These are phyloP conservation scores for Gymnothorax reevesii DNA, from an alignment of 2,797 vertebrate species.

Conservation along the genomic window DNA sequence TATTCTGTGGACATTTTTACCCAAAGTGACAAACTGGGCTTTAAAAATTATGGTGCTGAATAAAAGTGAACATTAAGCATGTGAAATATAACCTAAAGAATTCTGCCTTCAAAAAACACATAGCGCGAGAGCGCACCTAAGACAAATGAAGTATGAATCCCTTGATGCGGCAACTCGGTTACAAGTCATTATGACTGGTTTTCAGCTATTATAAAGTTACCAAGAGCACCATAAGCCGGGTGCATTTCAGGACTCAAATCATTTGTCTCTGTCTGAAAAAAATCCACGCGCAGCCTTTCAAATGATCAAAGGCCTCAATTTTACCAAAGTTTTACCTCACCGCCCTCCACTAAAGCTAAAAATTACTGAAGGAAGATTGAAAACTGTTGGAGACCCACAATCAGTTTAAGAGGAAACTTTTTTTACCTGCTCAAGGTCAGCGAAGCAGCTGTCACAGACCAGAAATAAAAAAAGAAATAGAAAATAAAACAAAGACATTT, in stretches of 20 bases:
- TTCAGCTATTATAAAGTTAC: background rate
- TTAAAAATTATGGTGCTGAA: background rate
- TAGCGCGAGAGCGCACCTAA: background rate
- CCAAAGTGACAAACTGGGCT: background rate
- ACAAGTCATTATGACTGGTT: background rate
- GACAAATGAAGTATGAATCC: background rate
- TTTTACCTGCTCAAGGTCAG: no score
- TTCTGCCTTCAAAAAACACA: background rate
- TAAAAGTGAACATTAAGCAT: background rate
- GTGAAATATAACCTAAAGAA: background rate
- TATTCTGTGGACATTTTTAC: background rate
- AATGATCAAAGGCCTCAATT: background rate
- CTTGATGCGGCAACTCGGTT: background rate
- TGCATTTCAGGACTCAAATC: background rate
- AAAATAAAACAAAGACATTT: background rate
- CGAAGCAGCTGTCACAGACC: background rate
- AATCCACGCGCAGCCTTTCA: background rate
- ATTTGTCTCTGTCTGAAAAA: background rate
- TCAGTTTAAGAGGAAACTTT: no score
- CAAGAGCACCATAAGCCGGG: background rate
- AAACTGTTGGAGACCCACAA: no score
- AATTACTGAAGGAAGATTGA: no score
- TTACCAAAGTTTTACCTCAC: background rate
- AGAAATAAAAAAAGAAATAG: background rate
- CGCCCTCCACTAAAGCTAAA: background rate